Base-by-base conservation (phyloP, 2,113 vertebrate genomes). In the Hypomesus transpacificus region DNA sequence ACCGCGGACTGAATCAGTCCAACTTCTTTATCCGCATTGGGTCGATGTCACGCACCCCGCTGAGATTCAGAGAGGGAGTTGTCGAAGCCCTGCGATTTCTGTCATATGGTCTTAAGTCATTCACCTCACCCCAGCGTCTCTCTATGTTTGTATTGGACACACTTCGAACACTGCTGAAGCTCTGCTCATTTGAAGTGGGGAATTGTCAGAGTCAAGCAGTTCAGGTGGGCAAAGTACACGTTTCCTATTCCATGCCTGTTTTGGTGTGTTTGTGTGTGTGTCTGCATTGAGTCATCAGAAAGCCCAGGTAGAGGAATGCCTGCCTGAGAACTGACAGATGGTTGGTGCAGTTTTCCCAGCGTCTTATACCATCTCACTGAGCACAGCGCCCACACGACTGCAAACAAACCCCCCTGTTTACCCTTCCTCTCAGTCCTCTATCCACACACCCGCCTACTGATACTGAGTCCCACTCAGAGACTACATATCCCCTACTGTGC, bases 241-340 rank as follows among this genome's bases (percentile, higher is more conserved):
- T 46, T 46, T 46, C 7, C 9, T 46, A 46, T 13, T 46, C 9
- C 39, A 46, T 46, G 39, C 7, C 31, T 34, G 31, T 34, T 5
- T 4, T 46, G 0, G 39, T 46, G 21, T 72, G 54, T 54, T 17
- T 5, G 53, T 59, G 4, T 58, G 66, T 18, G 14, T 63, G 73
- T 70, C 59, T 69, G 50, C 77, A 86, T 79, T 82, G 76, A 85
- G 77, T 87, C 85, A 81, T 83, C 77, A 80, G 53, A 61, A 66
- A 76, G 77, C 80, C 54, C 83, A 88, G 85, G 82, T 86, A 81
- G 81, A 87, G 74, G 75, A 78, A 81, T 82, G 84, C 62, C 80
- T 82, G 81, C 53, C 80, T 83, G 81, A 53, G 20, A 79, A 72
- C 80, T 84, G 86, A 82, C 87, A 89, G 88, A 89, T 88, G 84